Conservation (phyloP, 2,113 vertebrate species). For the Arizona elegans region DNA sequence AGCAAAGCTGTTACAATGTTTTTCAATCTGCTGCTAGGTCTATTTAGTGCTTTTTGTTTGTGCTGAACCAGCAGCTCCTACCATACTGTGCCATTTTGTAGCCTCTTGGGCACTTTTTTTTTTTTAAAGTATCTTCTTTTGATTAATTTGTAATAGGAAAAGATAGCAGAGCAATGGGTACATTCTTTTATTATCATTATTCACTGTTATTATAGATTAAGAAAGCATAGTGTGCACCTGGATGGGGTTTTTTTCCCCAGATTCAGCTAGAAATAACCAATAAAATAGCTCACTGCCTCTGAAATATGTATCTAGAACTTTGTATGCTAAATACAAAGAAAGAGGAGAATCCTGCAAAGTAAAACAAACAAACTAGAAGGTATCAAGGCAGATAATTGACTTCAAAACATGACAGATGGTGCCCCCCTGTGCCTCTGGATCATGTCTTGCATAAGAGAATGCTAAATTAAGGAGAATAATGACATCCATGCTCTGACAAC, state of each 20-base stretch:
- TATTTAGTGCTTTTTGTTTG: conserved; percentile 12
- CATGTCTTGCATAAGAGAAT: background rate
- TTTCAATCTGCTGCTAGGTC: conserved; percentile 6
- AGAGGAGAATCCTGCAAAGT: background rate
- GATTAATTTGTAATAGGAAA: conserved; percentile 8
- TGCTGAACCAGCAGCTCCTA: conserved; percentile 3
- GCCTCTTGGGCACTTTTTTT: conserved; percentile 8
- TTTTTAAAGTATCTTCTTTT: background rate
- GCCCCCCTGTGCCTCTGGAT: background rate
- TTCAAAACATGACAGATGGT: background rate
- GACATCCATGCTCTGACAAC: background rate
- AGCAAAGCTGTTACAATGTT: background rate
- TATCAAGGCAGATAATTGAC: background rate
- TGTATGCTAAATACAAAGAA: background rate
- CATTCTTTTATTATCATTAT: background rate
- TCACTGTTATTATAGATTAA: conserved; percentile 5
- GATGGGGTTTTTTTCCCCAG: background rate
- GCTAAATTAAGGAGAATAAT: background rate
- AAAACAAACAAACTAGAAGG: background rate
- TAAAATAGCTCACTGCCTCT: background rate
- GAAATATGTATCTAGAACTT: background rate
- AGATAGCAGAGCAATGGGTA: background rate
- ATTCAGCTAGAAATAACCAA: background rate
- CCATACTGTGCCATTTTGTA: background rate
- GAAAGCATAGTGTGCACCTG: background rate